Conservation (phyloP, 2,113 vertebrate genomes). For the Salvator merianae region DNA sequence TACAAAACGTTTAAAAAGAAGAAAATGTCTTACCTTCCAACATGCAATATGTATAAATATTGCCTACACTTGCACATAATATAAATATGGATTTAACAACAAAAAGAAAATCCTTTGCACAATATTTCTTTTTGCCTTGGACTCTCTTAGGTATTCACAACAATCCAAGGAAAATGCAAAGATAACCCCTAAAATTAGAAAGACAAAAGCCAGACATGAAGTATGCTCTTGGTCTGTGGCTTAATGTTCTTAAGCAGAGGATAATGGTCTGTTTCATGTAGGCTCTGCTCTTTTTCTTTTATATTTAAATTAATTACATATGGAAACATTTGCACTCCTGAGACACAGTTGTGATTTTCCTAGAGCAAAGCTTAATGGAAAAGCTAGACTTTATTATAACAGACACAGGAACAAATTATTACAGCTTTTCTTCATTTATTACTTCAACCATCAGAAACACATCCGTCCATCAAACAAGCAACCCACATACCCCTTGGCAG, state of each 20-base stretch:
- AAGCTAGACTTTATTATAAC: slow-evolving; percentile 46
- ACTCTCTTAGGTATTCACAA: slow-evolving; percentile 46
- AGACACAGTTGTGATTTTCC: slow-evolving; percentile 50
- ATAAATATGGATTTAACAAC: slow-evolving; percentile 50
- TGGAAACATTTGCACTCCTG: slow-evolving; percentile 58
- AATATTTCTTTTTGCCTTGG: slow-evolving; percentile 41
- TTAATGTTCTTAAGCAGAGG: slow-evolving; percentile 53
- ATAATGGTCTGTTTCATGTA: slow-evolving; percentile 63
- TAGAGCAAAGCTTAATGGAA: slow-evolving; percentile 56
- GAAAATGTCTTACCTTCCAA: slow-evolving; percentile 11
- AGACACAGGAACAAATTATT: slow-evolving; percentile 30
- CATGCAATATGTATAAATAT: slow-evolving; percentile 47
- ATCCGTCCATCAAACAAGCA: background rate
- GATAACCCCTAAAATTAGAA: slow-evolving; percentile 54
- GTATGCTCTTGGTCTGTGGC: slow-evolving; percentile 47
- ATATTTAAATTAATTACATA: slow-evolving; percentile 69
- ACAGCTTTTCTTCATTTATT: slow-evolving; percentile 53
- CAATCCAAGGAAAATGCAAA: slow-evolving; percentile 50
- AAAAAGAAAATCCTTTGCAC: no score
- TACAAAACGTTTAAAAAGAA: no score
- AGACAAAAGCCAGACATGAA: slow-evolving; percentile 57
- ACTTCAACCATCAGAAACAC: slow-evolving; percentile 36
- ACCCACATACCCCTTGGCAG: background rate
- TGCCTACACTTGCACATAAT: slow-evolving; percentile 10
- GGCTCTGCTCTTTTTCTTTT: slow-evolving; percentile 58